Evolutionary conservation across 1,140 invertebrate genomes (phyloP).

Genomic region (Drosophila repletoides): DNA sequence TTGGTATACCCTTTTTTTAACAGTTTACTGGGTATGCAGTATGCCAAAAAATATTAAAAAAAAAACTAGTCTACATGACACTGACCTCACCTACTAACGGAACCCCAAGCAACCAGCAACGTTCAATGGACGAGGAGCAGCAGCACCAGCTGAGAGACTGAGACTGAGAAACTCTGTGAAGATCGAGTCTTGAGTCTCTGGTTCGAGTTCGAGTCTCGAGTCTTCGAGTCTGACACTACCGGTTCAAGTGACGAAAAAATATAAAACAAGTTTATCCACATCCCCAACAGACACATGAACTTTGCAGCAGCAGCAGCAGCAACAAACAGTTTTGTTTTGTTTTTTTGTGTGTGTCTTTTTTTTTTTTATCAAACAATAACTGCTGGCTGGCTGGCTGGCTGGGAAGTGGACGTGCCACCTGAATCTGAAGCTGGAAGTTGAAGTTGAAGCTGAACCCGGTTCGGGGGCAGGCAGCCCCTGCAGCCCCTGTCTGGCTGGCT

Average conservation of each 20-base stretch:
- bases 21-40: conserved; percentile 18
- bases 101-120: conserved; percentile 49
- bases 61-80: conserved; percentile 76
- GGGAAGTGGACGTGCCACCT: conserved; percentile 54
- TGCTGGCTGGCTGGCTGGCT: no score
- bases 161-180: neutral
- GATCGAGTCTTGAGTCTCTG: neutral
- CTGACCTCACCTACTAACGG: conserved; percentile 80
- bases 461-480: conserved; percentile 25
- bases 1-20: no score
- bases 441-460: conserved; percentile 40
- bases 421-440: conserved; percentile 22
- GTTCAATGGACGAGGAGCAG: conserved; percentile 36
- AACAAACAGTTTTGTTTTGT: conserved; percentile 23
- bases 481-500: neutral
- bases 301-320: conserved; percentile 34
- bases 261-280: conserved; percentile 76
- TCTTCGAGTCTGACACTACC: conserved; percentile 41
- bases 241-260: conserved; percentile 47
- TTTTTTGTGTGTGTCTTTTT: conserved; percentile 43
- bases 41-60: conserved; percentile 44
- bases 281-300: conserved; percentile 54
- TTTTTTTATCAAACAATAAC: conserved; percentile 69
- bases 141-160: neutral
- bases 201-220: conserved; percentile 8